Percentiles rank a stretch among this genome's conserved stretches.
phyloP scores from a whole-genome alignment of 1,140 invertebrate species.

The Pogonognathellus flavescens region DNA sequence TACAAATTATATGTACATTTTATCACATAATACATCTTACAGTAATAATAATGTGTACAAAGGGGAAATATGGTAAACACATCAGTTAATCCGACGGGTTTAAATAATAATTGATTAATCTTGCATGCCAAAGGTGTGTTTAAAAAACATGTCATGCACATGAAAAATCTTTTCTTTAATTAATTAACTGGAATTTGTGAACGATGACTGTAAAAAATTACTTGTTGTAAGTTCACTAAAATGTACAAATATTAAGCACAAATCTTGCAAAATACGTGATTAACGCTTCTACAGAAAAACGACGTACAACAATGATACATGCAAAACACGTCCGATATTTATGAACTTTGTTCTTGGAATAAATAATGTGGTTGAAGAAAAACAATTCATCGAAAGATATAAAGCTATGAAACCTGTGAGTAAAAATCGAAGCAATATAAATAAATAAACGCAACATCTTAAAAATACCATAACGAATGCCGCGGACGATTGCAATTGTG shows the following conservation, averaged over 20 bases:
- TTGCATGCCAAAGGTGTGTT: background rate
- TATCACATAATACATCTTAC: background rate
- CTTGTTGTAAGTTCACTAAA: no score
- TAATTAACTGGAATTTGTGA: background rate
- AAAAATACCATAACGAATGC: constrained; percentile 5
- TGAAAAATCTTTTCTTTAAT: background rate
- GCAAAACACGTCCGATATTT: background rate
- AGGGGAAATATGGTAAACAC: background rate
- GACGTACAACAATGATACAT: background rate
- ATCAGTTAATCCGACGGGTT: background rate
- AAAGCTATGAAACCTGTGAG: no score
- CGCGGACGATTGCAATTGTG: background rate
- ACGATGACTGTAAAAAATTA: no score
- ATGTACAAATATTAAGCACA: no score
- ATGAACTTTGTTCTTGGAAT: background rate
- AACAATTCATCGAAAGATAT: no score
- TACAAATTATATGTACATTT: background rate
- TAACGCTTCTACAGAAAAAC: no score
- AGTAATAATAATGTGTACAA: background rate
- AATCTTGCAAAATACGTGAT: no score
- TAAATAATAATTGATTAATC: background rate
- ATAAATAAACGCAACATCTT: background rate
- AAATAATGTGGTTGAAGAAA: background rate
- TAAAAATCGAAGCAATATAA: background rate
- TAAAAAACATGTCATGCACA: background rate